Evolutionary conservation across 2,797 vertebrate species (phyloP).

Genomic region (Sardinella longiceps): DNA sequence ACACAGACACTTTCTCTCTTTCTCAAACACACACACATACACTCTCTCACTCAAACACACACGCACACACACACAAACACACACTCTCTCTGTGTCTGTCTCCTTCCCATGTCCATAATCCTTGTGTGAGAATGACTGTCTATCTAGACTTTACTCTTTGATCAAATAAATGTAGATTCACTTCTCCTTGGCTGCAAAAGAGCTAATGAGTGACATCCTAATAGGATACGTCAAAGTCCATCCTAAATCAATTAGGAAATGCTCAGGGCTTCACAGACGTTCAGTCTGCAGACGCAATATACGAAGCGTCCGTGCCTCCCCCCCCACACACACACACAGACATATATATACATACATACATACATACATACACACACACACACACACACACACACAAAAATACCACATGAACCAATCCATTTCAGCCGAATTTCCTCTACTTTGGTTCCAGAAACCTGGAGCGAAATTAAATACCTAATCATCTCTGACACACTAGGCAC

Average conservation of each 20-base stretch:
- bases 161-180: slow-evolving; percentile 13
- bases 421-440: slow-evolving; percentile 6
- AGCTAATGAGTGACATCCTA: background rate
- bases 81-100: background rate
- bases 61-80: too few species aligned
- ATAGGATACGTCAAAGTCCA: background rate
- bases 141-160: background rate
- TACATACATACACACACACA: too few species aligned
- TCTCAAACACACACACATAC: too few species aligned
- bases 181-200: background rate
- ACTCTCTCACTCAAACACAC: too few species aligned
- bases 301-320: too few species aligned
- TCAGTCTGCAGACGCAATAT: too few species aligned
- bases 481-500: slow-evolving; percentile 6
- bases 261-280: background rate
- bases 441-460: background rate
- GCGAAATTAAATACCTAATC: slow-evolving; percentile 2
- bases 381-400: too few species aligned
- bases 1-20: too few species aligned
- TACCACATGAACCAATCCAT: background rate
- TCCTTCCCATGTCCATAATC: background rate
- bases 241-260: background rate
- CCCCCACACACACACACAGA: too few species aligned
- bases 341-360: too few species aligned
- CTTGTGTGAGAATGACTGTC: background rate